Evolutionary conservation across 2,888 invertebrate genomes (phyloP).

Genomic region (Teleogryllus oceanicus): DNA sequence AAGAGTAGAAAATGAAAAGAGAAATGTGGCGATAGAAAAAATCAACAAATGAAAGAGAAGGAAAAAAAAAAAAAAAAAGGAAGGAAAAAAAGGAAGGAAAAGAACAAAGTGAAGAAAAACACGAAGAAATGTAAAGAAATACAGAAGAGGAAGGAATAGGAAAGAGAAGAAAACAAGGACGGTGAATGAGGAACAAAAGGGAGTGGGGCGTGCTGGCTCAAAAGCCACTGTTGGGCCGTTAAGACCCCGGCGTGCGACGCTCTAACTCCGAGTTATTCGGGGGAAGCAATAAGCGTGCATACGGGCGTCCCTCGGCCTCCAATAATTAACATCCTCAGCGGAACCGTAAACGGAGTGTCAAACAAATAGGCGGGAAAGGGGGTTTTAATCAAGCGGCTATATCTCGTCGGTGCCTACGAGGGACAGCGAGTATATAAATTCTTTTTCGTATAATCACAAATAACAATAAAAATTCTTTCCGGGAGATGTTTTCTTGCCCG

Average conservation of each 20-base stretch:
- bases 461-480: constrained; percentile 18
- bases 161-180: too few species aligned
- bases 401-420: neutral
- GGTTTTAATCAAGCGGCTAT: constrained; percentile 18
- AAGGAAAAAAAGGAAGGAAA: too few species aligned
- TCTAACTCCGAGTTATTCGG: neutral
- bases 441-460: constrained; percentile 12
- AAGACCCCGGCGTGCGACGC: neutral
- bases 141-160: too few species aligned
- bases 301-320: neutral
- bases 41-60: too few species aligned
- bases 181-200: too few species aligned
- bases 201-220: neutral
- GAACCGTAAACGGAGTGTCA: neutral
- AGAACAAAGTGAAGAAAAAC: too few species aligned
- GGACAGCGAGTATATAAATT: neutral
- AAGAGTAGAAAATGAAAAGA: too few species aligned
- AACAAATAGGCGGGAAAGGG: neutral
- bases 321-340: constrained; percentile 18
- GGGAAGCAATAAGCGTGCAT: neutral
- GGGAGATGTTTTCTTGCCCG: neutral
- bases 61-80: too few species aligned
- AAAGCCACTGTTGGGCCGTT: neutral
- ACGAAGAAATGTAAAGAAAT: too few species aligned
- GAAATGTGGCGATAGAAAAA: too few species aligned